These are phyloP conservation scores for Aphidius gifuensis DNA, from an alignment of 1,140 invertebrate species.

Conservation along the genomic window DNA sequence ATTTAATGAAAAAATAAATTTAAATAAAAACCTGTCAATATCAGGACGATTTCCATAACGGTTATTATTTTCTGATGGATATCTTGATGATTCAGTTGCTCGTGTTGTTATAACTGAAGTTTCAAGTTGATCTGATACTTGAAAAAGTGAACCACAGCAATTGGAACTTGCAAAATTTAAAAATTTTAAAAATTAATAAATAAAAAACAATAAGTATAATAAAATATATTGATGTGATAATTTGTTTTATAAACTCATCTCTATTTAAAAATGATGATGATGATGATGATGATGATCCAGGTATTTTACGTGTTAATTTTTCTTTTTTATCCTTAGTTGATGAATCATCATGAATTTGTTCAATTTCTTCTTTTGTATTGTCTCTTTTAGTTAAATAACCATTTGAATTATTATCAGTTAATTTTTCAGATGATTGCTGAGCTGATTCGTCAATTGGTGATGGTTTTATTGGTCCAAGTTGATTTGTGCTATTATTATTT, in stretches of 20 bases:
- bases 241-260: no score
- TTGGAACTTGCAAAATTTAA: slow-evolving; percentile 33
- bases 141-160: slow-evolving; percentile 36
- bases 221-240: no score
- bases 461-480: slow-evolving; percentile 23
- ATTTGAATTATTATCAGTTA: not conserved
- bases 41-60: slow-evolving; percentile 31
- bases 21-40: slow-evolving; percentile 30
- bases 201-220: no score
- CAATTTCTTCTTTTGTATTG: not conserved
- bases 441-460: slow-evolving; percentile 17
- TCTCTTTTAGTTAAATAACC: slow-evolving; percentile 16
- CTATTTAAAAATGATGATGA: no score
- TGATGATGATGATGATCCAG: not conserved
- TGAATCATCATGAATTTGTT: not conserved
- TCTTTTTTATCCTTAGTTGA: not conserved
- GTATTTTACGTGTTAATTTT: not conserved
- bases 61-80: slow-evolving; percentile 13
- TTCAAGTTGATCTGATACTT: slow-evolving; percentile 27
- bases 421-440: slow-evolving; percentile 17
- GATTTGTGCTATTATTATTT: not conserved
- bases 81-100: slow-evolving; percentile 22
- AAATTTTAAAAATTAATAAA: slow-evolving; percentile 5
- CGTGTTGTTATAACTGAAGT: slow-evolving; percentile 18
- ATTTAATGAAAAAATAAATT: no score